Base-by-base conservation (phyloP, 30 jellyfish, hydroid and myxozoan genomes). In the Cassiopea andromeda region DNA sequence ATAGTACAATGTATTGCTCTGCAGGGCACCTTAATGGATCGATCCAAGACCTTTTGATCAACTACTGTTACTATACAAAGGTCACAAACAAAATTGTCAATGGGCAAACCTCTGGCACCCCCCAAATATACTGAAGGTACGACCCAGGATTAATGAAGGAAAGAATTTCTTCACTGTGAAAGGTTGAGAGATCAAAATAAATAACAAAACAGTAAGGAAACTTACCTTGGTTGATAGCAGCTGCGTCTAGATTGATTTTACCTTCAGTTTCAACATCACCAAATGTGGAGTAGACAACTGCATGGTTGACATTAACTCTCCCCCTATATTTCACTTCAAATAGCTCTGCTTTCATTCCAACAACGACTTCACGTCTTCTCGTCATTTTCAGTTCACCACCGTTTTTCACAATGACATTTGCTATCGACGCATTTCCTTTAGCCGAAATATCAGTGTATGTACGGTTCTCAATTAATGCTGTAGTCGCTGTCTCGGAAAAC, bases 261-360 rank as follows among this genome's bases (percentile, higher is more conserved):
- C 90, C 95, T 27, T 73, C 81, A 17, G 95, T 87, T 50, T 87
- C 95, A n/a, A 87, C 80, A 54, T 87, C 95, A 10, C 90, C 90
- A 49, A 49, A 87, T 4, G 95, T 78, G n/a, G 95, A 87, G 79
- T 87, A 87, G 43, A 87, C 49, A 15, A 87, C 82, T 18, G 80
- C 95, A 59, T 87, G 95, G 49, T 87, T 87, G 73, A 78, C 49
- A 44, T 68, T 78, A 0, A 78, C 90, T 87, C 38, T 46, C 18
- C 95, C 95, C 48, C 77, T 74, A 70, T 77, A 87, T 68, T 87
- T 87, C 8, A 87, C 60, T 69, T 87, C 95, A 44, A 87, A 73
- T 14, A 78, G 74, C 16, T 80, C 90, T 12, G 95, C 85, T 46
- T 67, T 71, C 2, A 87, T 60, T 5, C 95, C 90, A 16, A 87